phyloP scores from a whole-genome alignment of 2,797 vertebrate species.

The Onychomys torridus region DNA sequence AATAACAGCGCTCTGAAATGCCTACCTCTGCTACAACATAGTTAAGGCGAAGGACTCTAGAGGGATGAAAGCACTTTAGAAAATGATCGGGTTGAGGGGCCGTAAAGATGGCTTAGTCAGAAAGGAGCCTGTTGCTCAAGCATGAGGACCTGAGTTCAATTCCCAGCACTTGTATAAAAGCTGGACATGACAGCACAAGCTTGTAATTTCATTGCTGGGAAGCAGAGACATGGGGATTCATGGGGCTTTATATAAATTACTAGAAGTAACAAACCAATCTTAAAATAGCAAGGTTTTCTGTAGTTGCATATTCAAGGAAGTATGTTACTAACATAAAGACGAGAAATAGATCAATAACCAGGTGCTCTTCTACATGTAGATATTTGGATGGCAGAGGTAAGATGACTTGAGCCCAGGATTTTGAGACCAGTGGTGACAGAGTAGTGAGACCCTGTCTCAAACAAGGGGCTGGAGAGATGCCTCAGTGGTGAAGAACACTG shows the following conservation, averaged over 20 bases:
- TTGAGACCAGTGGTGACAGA: not conserved
- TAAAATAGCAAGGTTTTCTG: not conserved
- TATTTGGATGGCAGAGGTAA: not conserved
- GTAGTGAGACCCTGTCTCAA: not conserved
- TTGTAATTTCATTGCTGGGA: not conserved
- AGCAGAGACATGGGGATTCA: not conserved
- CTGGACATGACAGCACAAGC: not conserved
- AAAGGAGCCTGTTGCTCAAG: not conserved
- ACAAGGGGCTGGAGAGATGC: not conserved
- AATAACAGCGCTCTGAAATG: not conserved
- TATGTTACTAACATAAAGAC: not conserved
- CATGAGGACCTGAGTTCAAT: not conserved
- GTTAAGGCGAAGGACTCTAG: not conserved
- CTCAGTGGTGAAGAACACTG: not conserved
- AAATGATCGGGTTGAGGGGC: constrained; percentile 7
- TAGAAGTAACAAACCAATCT: constrained; percentile 31
- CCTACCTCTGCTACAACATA: not conserved
- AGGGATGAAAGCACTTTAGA: not conserved
- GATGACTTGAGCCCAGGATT: not conserved
- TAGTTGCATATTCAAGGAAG: constrained; percentile 11
- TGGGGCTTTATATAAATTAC: not conserved
- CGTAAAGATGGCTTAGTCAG: not conserved
- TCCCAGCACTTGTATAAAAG: not conserved
- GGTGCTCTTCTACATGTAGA: not conserved
- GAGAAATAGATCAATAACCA: not conserved